Evolutionary conservation across 2,888 invertebrate genomes (phyloP), one percentile per base, ranked within the genome.

Genomic region (Orthonychiurus folsomi): DNA sequence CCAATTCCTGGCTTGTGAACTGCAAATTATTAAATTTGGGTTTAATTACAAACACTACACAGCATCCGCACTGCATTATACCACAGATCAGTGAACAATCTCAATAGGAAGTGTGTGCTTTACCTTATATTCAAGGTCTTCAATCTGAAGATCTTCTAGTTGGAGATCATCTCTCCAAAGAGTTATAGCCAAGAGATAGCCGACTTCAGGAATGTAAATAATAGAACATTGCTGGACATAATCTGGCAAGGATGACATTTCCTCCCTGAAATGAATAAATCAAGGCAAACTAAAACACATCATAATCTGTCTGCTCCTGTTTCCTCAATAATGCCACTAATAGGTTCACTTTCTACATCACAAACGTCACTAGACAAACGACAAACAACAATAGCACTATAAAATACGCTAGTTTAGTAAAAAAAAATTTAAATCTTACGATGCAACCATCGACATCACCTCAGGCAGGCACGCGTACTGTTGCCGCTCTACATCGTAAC

Each of bases 111-210:
- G n/a, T 12, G 48, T 15, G 48, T 48, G n/a, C 63, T 75, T 75
- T 73, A 87, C 87, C 83, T 86, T 85, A 74, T 86, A 89, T 73
- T 86, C 84, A 75, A 88, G 82, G 60, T 84, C 82, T 0, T 85
- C 83, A 63, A 87, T 77, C 59, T 82, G 76, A 69, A 83, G 81
- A 61, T 85, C 81, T 1, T 82, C 80, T 57, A 80, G 78, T 2
- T 80, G 78, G 60, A 84, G 79, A 73, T 81, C 74, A 0, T 80
- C 78, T 1, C 80, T 80, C 83, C 86, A 86, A 64, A 82, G 80
- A 60, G 84, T 85, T n/a, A 92, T 82, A 0, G 85, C 85, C 15
- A 93, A 79, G 66, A 92, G 78, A 77, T 89, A 90, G 0, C 92
- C 89, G 66, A 88, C 80, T 76, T 88, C 86, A 0, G 87, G 87